Conservation (phyloP, 2,113 vertebrate genomes). For the Otocyon megalotis region DNA sequence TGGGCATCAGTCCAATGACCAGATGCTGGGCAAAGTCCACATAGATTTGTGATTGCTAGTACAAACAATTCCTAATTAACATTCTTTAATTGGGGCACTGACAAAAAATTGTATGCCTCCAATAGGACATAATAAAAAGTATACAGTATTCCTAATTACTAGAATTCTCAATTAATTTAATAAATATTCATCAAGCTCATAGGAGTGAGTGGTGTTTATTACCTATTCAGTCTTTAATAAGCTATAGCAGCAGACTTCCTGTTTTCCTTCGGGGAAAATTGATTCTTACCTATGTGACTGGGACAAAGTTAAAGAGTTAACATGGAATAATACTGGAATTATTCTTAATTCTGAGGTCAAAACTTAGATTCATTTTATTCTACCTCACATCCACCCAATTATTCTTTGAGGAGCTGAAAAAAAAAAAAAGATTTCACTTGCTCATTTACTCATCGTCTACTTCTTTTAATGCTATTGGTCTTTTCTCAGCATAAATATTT, state of each 20-base stretch:
- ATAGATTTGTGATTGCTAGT: slow-evolving; percentile 12
- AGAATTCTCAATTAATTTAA: slow-evolving; percentile 26
- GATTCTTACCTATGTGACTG: background rate
- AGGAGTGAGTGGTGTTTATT: background rate
- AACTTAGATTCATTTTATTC: background rate
- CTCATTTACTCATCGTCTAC: background rate
- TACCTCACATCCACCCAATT: background rate
- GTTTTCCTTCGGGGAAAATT: slow-evolving; percentile 17
- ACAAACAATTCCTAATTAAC: slow-evolving; percentile 59
- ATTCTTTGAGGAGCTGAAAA: background rate
- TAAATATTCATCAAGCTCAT: slow-evolving; percentile 7
- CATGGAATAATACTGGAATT: background rate
- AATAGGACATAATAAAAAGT: slow-evolving; percentile 14
- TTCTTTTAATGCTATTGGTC: background rate
- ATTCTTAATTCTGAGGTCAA: background rate
- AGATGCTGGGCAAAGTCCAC: slow-evolving; percentile 53
- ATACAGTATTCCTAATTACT: background rate
- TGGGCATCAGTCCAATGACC: slow-evolving; percentile 67
- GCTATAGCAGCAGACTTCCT: background rate
- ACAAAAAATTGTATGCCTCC: background rate
- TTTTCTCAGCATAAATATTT: background rate
- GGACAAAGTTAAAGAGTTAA: background rate
- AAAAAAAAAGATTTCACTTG: background rate
- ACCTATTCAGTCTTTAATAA: background rate
- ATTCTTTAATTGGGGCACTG: slow-evolving; percentile 36